These are phyloP conservation scores for Chrysomallon squamiferum DNA, from an alignment of 1,140 invertebrate genomes.

Conservation along the genomic window DNA sequence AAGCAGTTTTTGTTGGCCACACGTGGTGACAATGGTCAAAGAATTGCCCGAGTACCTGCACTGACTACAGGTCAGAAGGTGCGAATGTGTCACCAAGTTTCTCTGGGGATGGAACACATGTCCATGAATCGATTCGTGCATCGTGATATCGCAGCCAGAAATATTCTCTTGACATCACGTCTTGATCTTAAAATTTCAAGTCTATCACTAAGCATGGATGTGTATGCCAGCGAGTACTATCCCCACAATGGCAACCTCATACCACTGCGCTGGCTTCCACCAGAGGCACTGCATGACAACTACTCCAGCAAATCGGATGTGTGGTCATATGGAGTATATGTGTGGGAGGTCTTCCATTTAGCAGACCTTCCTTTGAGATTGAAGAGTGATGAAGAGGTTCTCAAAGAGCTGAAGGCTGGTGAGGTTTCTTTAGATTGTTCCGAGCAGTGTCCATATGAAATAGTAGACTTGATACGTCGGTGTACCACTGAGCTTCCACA, in stretches of 20 bases:
- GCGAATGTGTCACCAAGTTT: conserved; percentile 74
- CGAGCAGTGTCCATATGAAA: conserved; percentile 57
- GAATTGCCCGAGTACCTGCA: conserved; percentile 59
- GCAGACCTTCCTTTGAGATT: conserved; percentile 56
- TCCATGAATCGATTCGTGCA: conserved; percentile 79
- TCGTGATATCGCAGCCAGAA: conserved; percentile 90
- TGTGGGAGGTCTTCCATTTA: conserved; percentile 61
- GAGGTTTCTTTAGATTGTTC: conserved; percentile 39
- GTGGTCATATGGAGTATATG: conserved; percentile 60
- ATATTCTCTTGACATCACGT: conserved; percentile 86
- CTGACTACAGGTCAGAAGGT: conserved; percentile 76
- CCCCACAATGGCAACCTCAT: conserved; percentile 67
- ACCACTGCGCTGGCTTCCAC: conserved; percentile 85
- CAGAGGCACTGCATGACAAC: conserved; percentile 83
- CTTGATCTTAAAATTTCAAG: conserved; percentile 84
- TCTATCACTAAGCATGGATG: conserved; percentile 81
- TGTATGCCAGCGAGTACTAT: conserved; percentile 83
- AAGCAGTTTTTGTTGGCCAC: conserved; percentile 92
- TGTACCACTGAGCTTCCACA: conserved; percentile 73
- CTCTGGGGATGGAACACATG: conserved; percentile 84
- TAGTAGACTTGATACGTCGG: conserved; percentile 69
- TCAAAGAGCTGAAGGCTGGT: conserved; percentile 67
- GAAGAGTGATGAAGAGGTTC: conserved; percentile 64
- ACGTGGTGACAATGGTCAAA: conserved; percentile 67
- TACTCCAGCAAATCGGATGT: conserved; percentile 65